A percentile compares a stretch with the other conserved stretches of the same genome.
phyloP scores from a whole-genome alignment of 2,797 vertebrate genomes.

The Vireo griseus region DNA sequence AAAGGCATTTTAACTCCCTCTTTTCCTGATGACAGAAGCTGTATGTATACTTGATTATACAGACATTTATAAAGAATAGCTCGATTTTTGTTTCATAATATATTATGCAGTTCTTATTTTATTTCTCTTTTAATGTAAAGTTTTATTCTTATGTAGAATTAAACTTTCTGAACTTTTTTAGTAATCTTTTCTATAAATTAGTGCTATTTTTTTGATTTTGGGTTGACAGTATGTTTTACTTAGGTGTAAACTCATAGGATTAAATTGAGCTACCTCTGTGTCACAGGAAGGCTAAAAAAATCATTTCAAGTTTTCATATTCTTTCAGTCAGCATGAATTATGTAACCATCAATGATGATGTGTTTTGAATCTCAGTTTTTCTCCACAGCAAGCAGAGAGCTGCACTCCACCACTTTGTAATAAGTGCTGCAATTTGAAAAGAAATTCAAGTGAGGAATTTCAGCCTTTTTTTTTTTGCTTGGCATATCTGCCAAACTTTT shows the following conservation, averaged over 20 bases:
- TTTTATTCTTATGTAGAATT: neutral
- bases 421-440: neutral
- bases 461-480: conserved; percentile 31
- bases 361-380: neutral
- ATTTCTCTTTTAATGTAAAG: neutral
- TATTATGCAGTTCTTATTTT: neutral
- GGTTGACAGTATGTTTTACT: neutral
- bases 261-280: neutral
- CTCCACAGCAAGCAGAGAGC: neutral
- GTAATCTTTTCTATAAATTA: neutral
- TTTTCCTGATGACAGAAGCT: neutral
- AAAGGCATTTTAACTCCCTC: conserved; percentile 7
- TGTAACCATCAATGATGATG: neutral
- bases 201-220: neutral
- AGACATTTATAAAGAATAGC: neutral
- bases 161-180: neutral
- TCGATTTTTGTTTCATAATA: neutral
- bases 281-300: neutral
- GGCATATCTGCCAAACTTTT: neutral
- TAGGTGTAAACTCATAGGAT: neutral
- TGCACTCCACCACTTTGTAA: neutral
- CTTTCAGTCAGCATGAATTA: neutral
- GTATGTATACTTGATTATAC: neutral
- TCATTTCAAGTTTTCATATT: neutral
- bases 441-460: neutral